A percentile compares a stretch with the other conserved stretches of the same genome.
Conservation (phyloP, 2,113 vertebrate species). For the Gavia stellata region DNA sequence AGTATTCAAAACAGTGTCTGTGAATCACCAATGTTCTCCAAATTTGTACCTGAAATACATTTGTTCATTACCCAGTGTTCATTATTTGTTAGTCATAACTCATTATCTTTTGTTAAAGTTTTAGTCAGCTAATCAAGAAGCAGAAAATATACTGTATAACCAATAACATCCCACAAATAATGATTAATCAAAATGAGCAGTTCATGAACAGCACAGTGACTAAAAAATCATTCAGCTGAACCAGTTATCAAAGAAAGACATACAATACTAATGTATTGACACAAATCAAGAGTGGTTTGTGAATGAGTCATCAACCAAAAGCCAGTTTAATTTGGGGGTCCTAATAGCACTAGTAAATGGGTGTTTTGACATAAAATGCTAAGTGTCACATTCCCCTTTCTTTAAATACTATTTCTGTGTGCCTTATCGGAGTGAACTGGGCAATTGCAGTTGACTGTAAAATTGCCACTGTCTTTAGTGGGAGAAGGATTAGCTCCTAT, state of each 20-base stretch:
- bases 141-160: neutral
- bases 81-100: slow-evolving; percentile 26
- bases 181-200: neutral
- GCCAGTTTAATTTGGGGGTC: neutral
- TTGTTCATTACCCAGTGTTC: neutral
- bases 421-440: neutral
- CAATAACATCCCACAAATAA: neutral
- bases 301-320: neutral
- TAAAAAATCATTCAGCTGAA: slow-evolving; percentile 1
- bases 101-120: slow-evolving; percentile 13
- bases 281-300: neutral
- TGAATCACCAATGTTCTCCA: neutral
- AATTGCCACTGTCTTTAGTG: neutral
- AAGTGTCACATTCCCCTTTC: neutral
- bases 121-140: slow-evolving; percentile 12
- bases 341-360: neutral
- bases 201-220: neutral
- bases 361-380: neutral
- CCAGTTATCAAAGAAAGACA: neutral
- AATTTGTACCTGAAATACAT: neutral
- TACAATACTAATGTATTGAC: neutral
- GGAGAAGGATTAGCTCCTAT: neutral
- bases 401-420: neutral
- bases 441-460: neutral
- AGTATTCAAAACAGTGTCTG: neutral